Conservation (phyloP, 2,888 invertebrate species). For the Eucriotettix oculatus region DNA sequence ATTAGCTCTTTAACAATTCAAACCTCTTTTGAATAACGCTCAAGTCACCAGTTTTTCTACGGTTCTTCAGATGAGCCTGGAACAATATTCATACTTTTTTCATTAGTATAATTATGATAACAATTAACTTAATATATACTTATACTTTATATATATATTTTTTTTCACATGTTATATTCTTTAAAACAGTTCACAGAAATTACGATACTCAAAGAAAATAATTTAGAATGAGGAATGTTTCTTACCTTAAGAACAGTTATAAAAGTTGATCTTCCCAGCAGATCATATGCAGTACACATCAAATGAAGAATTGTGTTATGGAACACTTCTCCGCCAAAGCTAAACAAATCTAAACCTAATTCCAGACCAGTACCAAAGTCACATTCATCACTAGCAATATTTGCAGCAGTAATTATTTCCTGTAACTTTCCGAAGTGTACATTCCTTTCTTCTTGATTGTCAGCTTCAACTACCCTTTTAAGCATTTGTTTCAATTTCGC, state of each 20-base stretch:
- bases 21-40: not conserved
- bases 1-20: not conserved
- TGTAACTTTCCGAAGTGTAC: constrained; percentile 52
- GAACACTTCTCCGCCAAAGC: constrained; percentile 50
- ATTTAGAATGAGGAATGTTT: too few relatives aligned
- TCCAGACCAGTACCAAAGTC: constrained; percentile 90
- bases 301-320: constrained; percentile 46
- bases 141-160: too few relatives aligned
- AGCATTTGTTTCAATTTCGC: constrained; percentile 52
- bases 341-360: constrained; percentile 71
- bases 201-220: too few relatives aligned
- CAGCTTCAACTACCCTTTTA: constrained; percentile 41
- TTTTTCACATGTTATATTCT: too few relatives aligned
- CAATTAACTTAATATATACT: too few relatives aligned
- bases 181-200: too few relatives aligned
- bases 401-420: constrained; percentile 65
- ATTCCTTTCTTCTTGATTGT: constrained; percentile 38
- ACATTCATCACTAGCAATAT: constrained; percentile 84
- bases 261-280: constrained; percentile 56
- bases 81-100: not conserved
- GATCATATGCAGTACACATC: constrained; percentile 55
- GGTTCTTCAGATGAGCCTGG: not conserved
- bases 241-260: constrained; percentile 46
- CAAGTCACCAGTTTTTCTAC: not conserved
- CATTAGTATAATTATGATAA: too few relatives aligned